These are phyloP conservation scores for Leistus spinibarbis DNA, from an alignment of 2,888 invertebrate species.

Conservation along the genomic window DNA sequence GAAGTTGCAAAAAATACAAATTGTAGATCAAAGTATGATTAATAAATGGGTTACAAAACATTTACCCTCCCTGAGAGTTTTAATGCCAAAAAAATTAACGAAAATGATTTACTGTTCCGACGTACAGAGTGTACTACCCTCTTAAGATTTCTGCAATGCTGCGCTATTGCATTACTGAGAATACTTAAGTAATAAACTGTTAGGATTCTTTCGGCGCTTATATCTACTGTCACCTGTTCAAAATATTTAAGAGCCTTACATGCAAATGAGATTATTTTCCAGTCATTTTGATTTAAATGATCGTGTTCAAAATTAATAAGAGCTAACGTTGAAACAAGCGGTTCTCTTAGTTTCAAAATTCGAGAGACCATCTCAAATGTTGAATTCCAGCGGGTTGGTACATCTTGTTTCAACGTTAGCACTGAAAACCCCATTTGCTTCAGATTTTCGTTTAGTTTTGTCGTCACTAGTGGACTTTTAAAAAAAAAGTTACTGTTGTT, in stretches of 20 bases:
- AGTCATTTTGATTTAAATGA: constrained; percentile 13
- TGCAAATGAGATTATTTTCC: constrained; percentile 7
- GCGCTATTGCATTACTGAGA: not conserved
- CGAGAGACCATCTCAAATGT: constrained; percentile 16
- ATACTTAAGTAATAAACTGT: constrained; percentile 10
- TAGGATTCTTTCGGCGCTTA: constrained; percentile 21
- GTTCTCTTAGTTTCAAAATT: constrained; percentile 17
- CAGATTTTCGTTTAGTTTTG: not conserved
- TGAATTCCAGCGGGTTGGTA: constrained; percentile 16
- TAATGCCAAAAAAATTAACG: too few relatives aligned
- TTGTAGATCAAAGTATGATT: too few relatives aligned
- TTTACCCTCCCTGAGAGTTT: too few relatives aligned
- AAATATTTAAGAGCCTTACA: constrained; percentile 19
- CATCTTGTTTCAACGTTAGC: constrained; percentile 20
- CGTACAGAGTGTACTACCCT: too few relatives aligned
- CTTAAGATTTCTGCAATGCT: not conserved
- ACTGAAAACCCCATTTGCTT: constrained; percentile 12
- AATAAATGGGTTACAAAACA: too few relatives aligned
- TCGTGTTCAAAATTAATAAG: not conserved
- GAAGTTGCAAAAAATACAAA: too few relatives aligned
- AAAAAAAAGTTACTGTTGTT: constrained; percentile 20
- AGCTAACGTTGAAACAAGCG: constrained; percentile 9
- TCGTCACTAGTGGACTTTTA: constrained; percentile 15
- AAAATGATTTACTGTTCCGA: too few relatives aligned
- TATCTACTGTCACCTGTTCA: constrained; percentile 12